These are phyloP conservation scores for Zoanthus solanderi DNA, from an alignment of 92 coral and sea anemone species.

Conservation along the genomic window DNA sequence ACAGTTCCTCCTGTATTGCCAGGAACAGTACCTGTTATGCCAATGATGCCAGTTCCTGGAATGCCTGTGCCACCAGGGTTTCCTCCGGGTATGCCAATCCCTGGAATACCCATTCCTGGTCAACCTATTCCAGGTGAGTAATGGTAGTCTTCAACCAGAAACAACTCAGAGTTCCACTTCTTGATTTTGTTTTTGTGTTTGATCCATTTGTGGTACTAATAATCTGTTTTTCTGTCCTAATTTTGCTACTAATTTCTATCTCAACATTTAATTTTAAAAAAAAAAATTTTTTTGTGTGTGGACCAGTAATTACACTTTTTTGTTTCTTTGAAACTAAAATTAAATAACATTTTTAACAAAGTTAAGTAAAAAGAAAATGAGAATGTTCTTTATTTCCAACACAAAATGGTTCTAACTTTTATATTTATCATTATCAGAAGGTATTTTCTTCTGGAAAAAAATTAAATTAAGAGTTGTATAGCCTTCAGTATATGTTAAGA, in stretches of 20 bases:
- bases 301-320: background rate
- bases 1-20: conserved; percentile 56
- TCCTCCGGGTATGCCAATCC: conserved; percentile 74
- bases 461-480: too few species aligned
- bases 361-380: background rate
- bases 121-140: conserved; percentile 83
- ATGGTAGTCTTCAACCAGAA: background rate
- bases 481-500: too few species aligned
- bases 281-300: background rate
- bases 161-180: background rate
- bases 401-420: background rate
- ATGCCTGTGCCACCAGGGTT: conserved; percentile 88
- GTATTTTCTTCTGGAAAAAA: too few species aligned
- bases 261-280: background rate
- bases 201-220: background rate
- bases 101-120: conserved; percentile 62
- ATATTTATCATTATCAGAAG: background rate
- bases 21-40: conserved; percentile 82
- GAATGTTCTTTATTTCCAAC: too few species aligned
- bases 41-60: conserved; percentile 94
- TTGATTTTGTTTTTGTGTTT: background rate
- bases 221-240: background rate
- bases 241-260: background rate
- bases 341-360: background rate
- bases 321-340: background rate